Conservation (phyloP, 2,113 vertebrate genomes). For the Diphyllodes magnificus region DNA sequence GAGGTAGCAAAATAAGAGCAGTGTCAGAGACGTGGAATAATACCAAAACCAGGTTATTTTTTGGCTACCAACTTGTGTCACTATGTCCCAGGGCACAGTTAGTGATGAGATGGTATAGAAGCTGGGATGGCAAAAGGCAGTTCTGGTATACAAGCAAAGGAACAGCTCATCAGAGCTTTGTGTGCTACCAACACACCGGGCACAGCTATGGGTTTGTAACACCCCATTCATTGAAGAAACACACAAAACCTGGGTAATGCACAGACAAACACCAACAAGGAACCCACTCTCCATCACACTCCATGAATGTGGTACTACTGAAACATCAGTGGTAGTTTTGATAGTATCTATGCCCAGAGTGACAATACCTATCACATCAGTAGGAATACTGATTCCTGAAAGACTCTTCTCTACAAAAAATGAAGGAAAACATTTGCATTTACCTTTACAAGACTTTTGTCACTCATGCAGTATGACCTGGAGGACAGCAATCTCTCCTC, state of each 20-base stretch:
- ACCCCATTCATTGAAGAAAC: neutral
- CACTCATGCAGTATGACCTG: neutral
- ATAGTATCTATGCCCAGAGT: neutral
- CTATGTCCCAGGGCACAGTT: neutral
- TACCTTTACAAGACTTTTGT: neutral
- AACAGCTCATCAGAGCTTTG: neutral
- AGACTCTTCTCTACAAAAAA: neutral
- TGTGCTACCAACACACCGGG: fast-evolving
- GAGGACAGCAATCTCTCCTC: neutral
- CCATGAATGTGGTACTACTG: neutral
- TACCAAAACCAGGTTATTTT: neutral
- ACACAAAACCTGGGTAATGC: neutral
- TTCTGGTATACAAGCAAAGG: neutral
- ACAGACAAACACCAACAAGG: neutral
- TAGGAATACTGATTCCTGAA: neutral
- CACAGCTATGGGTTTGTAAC: neutral
- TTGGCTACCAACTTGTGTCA: neutral
- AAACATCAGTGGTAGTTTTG: neutral
- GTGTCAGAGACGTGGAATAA: neutral
- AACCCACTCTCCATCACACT: neutral
- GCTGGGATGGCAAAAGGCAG: neutral
- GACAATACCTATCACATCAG: neutral
- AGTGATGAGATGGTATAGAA: neutral
- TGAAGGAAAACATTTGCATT: neutral
- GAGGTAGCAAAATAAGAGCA: neutral